Evolutionary conservation across 2,888 invertebrate species (phyloP), one percentile per base, ranked within the genome.

Genomic region (Drosophila suboccidentalis): DNA sequence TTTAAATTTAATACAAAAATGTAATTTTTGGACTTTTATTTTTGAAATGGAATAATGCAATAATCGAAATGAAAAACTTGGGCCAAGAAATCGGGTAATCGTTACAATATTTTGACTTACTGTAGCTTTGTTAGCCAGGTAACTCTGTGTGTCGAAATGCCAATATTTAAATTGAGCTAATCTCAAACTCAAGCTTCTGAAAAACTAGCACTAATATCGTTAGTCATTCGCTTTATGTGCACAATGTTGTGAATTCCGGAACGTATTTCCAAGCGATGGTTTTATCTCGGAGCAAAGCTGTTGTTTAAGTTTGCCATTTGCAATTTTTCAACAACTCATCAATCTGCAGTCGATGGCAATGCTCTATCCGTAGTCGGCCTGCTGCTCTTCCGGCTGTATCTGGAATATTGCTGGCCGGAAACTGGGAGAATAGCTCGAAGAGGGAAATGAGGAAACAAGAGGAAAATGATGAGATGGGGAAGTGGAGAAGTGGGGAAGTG

Each of bases 281-380:
- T 60, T 64, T 72, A 68, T 73, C 71, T 72, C 41, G 46, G 61
- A 54, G 73, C 53, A 26, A 75, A 87, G 84, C 86, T 87, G 80
- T 87, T 89, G 88, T 89, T 86, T 87, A 87, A 89, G 86, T 89
- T 86, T 86, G 83, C 86, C 76, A 82, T 85, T 86, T 87, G 86
- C 88, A 76, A 86, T 87, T 57, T 57, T 89, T 89, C 88, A 86
- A 88, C 88, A 89, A 89, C 90, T 86, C 86, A 86, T 86, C 90
- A 86, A 86, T 86, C 90, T 86, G 86, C 78, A 53, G 62, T 75
- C 86, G 78, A 82, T 80, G 71, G 63, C 49, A 71, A 64, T 69
- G 87, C 71, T 74, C 69, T 26, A 26, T 26, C 26, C 26, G 1
- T 62, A 65, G 74, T 68, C 74, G 58, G 47, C 76, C 58, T 61